These are phyloP conservation scores for Dendrocincla tyrannina DNA, from an alignment of 2,797 vertebrate genomes.

Conservation along the genomic window DNA sequence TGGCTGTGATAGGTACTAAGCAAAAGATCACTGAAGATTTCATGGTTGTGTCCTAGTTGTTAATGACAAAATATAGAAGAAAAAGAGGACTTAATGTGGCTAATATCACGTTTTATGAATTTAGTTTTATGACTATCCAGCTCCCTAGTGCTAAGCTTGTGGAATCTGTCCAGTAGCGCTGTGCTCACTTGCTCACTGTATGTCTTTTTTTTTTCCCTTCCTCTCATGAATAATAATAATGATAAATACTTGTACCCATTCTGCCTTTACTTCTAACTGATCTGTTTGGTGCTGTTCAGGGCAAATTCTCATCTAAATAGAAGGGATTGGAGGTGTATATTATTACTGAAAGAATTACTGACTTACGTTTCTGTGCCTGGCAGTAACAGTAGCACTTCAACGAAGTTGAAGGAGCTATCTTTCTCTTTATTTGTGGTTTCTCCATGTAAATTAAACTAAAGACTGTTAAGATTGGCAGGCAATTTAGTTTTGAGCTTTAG, in stretches of 20 bases:
- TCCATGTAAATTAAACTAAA: neutral
- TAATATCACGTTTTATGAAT: neutral
- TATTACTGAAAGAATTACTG: neutral
- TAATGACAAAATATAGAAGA: neutral
- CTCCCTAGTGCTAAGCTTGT: neutral
- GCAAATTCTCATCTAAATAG: neutral
- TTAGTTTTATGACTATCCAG: neutral
- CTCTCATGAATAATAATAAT: neutral
- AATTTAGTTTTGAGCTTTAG: neutral
- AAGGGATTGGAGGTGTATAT: neutral
- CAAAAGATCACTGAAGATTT: neutral
- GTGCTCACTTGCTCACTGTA: neutral
- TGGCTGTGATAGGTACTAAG: neutral
- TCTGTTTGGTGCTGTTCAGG: neutral
- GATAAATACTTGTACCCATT: neutral
- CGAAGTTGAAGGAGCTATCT: neutral
- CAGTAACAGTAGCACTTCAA: neutral
- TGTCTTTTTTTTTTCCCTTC: neutral
- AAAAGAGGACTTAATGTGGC: rapidly evolving
- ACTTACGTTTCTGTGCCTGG: neutral
- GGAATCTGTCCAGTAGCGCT: neutral
- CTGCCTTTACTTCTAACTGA: neutral
- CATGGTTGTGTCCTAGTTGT: neutral
- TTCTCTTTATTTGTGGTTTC: neutral
- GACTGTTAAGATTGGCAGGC: neutral